phyloP scores from a whole-genome alignment of 2,797 vertebrate species.

The Spea hammondii region DNA sequence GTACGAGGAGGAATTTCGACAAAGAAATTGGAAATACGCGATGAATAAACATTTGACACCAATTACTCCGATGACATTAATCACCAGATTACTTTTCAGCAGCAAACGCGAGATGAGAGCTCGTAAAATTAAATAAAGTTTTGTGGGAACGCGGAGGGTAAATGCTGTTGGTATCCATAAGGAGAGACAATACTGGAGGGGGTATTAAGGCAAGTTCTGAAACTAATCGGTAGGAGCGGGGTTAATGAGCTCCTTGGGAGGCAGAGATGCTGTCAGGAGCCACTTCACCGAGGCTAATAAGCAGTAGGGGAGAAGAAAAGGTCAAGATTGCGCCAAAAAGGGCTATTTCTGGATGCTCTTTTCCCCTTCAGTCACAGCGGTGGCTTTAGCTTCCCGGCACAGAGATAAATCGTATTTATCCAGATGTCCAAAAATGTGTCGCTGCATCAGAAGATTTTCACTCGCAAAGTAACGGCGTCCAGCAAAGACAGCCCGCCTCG shows the following conservation, averaged over 20 bases:
- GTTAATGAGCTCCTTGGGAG: slow-evolving; percentile 40
- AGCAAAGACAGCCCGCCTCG: no score
- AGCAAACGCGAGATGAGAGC: slow-evolving; percentile 29
- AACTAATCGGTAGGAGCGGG: slow-evolving; percentile 49
- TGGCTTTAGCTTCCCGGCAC: no score
- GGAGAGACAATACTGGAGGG: slow-evolving; percentile 7
- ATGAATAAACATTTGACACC: slow-evolving; percentile 68
- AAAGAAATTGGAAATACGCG: slow-evolving; percentile 65
- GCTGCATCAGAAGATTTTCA: no score
- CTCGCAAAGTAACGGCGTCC: no score
- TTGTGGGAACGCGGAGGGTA: slow-evolving; percentile 31
- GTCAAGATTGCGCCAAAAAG: no score
- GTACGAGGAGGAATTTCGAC: slow-evolving; percentile 63
- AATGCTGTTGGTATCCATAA: slow-evolving; percentile 19
- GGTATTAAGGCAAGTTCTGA: slow-evolving; percentile 46
- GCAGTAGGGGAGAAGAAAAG: neutral
- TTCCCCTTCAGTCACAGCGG: no score
- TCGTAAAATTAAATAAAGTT: slow-evolving; percentile 57
- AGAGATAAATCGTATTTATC: no score
- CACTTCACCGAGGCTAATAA: neutral
- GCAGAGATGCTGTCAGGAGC: slow-evolving; percentile 15
- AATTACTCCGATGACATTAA: slow-evolving; percentile 70
- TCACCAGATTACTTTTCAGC: slow-evolving; percentile 63
- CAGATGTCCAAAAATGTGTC: no score
- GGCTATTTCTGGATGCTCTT: no score